phyloP scores from a whole-genome alignment of 1,140 invertebrate genomes.

The Drosophila repleta region DNA sequence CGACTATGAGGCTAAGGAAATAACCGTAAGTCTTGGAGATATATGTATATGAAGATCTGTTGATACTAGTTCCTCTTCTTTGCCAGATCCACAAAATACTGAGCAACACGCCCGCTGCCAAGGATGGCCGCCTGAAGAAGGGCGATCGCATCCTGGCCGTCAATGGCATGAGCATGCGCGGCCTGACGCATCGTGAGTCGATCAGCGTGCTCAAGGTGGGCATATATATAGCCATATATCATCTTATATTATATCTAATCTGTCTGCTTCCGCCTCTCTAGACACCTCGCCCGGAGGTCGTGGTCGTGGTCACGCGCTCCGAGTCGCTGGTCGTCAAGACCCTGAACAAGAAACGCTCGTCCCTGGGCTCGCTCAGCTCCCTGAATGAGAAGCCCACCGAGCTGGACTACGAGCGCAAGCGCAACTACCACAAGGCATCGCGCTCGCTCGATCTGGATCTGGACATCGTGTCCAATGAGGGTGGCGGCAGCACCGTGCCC shows the following conservation, averaged over 20 bases:
- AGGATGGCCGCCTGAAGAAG: conserved; percentile 92
- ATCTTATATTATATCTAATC: conserved; percentile 4
- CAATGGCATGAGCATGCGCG: conserved; percentile 92
- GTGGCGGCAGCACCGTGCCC: conserved; percentile 25
- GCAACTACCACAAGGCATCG: conserved; percentile 80
- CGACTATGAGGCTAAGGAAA: conserved; percentile 95
- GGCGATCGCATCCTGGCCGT: conserved; percentile 95
- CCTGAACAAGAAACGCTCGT: conserved; percentile 80
- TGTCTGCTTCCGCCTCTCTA: conserved; percentile 55
- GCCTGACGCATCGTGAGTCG: conserved; percentile 93
- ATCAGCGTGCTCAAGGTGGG: conserved; percentile 92
- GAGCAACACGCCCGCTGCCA: conserved; percentile 92
- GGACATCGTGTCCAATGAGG: conserved; percentile 79
- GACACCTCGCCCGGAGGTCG: conserved; percentile 88
- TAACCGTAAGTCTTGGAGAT: conserved; percentile 88
- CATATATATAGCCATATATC: neutral
- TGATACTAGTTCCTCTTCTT: neutral
- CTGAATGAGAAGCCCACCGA: conserved; percentile 80
- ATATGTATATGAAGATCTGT: no score
- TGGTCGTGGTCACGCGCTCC: conserved; percentile 86
- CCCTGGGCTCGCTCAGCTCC: conserved; percentile 80
- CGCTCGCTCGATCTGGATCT: conserved; percentile 79
- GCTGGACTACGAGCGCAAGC: conserved; percentile 74
- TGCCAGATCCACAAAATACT: conserved; percentile 93
- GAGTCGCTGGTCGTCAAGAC: conserved; percentile 78